Evolutionary conservation across 2,888 invertebrate genomes (phyloP).

Genomic region (Thymelicus lineola): DNA sequence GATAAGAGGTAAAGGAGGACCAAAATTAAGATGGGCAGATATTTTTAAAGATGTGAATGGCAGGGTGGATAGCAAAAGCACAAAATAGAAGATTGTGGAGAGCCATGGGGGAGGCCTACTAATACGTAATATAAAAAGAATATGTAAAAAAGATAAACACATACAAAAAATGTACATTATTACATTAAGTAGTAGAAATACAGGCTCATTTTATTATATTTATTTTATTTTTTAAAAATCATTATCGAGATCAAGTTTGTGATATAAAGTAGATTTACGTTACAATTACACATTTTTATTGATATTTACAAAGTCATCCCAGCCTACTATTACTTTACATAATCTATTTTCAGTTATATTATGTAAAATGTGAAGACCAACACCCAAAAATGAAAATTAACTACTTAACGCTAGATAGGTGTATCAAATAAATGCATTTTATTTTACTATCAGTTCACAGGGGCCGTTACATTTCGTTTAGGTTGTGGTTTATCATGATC

Average conservation of each 20-base stretch:
- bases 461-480: conserved; percentile 1
- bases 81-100: too few relatives aligned
- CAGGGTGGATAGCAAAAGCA: too few relatives aligned
- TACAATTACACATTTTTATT: conserved; percentile 56
- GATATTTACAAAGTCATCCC: conserved; percentile 67
- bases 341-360: conserved; percentile 33
- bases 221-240: too few relatives aligned
- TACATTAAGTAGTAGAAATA: too few relatives aligned
- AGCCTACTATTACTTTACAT: conserved; percentile 41
- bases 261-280: neutral
- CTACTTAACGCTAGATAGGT: conserved; percentile 2
- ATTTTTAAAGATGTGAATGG: too few relatives aligned
- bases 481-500: neutral
- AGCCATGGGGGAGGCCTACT: too few relatives aligned
- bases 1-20: too few relatives aligned
- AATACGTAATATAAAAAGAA: too few relatives aligned
- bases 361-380: conserved; percentile 40
- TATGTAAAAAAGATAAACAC: too few relatives aligned
- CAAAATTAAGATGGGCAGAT: too few relatives aligned
- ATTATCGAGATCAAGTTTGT: conserved; percentile 6
- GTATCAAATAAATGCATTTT: conserved; percentile 3
- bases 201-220: too few relatives aligned
- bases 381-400: conserved; percentile 38
- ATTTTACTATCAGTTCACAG: neutral
- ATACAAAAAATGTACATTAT: too few relatives aligned